Evolutionary conservation across 2,113 vertebrate species (phyloP), one percentile per base, ranked within the genome.

Genomic region (Microtus pennsylvanicus): DNA sequence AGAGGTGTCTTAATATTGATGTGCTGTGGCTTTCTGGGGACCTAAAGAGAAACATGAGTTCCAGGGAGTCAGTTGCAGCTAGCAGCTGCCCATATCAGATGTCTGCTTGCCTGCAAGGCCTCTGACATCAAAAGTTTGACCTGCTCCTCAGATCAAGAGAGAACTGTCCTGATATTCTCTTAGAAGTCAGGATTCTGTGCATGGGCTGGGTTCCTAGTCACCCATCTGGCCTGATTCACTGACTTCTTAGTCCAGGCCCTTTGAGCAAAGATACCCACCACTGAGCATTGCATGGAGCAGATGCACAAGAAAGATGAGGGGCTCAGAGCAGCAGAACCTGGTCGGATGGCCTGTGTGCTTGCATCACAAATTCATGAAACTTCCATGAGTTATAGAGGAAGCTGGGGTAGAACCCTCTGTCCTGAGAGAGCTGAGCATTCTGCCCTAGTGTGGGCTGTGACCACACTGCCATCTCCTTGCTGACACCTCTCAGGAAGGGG

Each of bases 361-460:
- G 47, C 10, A 17, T 3, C 16, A 7, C 9, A 0, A 38, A 67
- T 24, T 7, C 21, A 28, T 5, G 16, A 5, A 0, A 0, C 33
- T 17, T 78, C 21, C 2, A 7, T 33, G 13, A 4, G 45, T 35
- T 26, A 30, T 24, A 50, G 80, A 7, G n/a, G 50, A 45, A 17
- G 9, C 7, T 1, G 50, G 67, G 12, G 38, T 42, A 19, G 65
- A 65, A 42, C 28, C 55, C 26, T 21, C 50, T 24, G 7, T 67
- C 24, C 6, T 5, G 0, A 2, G 8, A 28, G 74, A 22, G 3
- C 2, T 58, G 78, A 45, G 78, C 24, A 2, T 33, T 35, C 28
- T 33, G 16, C 14, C 45, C 1, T 14, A 11, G 12, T 28, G 63
- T 17, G 1, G 17, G 28, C 69, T 8, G 2, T 42, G 9, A 21